phyloP scores from a whole-genome alignment of 2,113 vertebrate genomes.

The Scolopax mira region DNA sequence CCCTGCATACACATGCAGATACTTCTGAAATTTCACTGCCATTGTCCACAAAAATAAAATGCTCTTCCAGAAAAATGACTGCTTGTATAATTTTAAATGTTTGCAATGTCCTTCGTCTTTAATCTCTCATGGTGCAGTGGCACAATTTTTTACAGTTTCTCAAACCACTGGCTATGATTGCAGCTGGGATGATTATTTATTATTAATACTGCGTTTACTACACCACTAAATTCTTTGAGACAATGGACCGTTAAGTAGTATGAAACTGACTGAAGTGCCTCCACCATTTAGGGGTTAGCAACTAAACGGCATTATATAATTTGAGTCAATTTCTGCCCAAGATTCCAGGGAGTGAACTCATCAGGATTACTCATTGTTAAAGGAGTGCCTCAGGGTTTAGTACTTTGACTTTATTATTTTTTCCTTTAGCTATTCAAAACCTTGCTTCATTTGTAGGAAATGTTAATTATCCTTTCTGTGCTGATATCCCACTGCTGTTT shows the following conservation, averaged over 20 bases:
- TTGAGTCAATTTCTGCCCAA: conserved; percentile 65
- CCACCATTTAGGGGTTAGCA: conserved; percentile 47
- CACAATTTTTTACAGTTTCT: not conserved
- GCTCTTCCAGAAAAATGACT: not conserved
- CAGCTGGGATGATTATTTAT: conserved; percentile 35
- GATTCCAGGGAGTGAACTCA: conserved; percentile 64
- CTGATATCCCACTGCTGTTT: conserved; percentile 54
- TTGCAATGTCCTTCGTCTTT: not conserved
- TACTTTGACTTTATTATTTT: conserved; percentile 71
- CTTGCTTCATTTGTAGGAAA: conserved; percentile 61
- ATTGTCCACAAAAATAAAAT: not conserved
- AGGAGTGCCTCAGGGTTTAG: conserved; percentile 67
- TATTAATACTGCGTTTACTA: conserved; percentile 53
- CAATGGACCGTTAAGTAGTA: not conserved
- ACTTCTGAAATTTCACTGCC: not conserved
- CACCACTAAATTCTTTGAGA: conserved; percentile 50
- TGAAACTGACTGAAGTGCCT: conserved; percentile 45
- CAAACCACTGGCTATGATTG: conserved; percentile 8
- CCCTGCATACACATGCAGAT: not conserved
- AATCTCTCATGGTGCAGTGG: not conserved
- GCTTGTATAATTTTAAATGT: not conserved
- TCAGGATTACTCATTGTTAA: conserved; percentile 74
- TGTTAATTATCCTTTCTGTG: conserved; percentile 71
- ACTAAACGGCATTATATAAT: conserved; percentile 64
- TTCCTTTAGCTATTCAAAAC: conserved; percentile 69